Percentiles rank a stretch among this genome's conserved stretches.
phyloP scores from a whole-genome alignment of 2,888 invertebrate genomes.

The Cactoblastis cactorum region DNA sequence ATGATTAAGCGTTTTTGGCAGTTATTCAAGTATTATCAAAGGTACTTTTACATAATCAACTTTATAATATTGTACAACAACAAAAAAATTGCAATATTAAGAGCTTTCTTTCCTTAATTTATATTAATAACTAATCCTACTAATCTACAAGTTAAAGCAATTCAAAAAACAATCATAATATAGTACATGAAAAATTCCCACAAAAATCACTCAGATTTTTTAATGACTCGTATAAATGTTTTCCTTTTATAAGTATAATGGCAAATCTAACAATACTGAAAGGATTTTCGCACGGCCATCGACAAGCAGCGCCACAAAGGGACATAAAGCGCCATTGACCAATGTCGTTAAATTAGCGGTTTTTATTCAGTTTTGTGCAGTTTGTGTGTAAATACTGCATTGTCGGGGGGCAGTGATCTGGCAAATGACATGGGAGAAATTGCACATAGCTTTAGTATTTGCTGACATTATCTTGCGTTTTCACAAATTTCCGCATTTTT shows the following conservation, averaged over 20 bases:
- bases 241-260: not conserved
- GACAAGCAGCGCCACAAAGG: slow-evolving; percentile 28
- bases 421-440: slow-evolving; percentile 25
- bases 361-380: slow-evolving; percentile 6
- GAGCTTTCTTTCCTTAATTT: no score
- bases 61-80: no score
- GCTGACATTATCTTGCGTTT: no score
- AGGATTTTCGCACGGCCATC: slow-evolving; percentile 34
- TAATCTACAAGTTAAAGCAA: no score
- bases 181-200: not conserved
- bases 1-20: no score
- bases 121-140: no score
- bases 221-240: not conserved
- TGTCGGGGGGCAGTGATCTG: slow-evolving; percentile 33
- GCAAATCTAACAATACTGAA: slow-evolving; percentile 21
- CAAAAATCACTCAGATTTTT: not conserved
- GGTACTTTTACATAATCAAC: no score
- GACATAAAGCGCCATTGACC: slow-evolving; percentile 26
- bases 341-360: slow-evolving; percentile 33
- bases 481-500: no score
- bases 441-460: not conserved
- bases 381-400: slow-evolving; percentile 31
- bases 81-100: no score
- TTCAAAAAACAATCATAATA: no score
- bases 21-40: no score